A percentile compares a stretch with the other conserved stretches of the same genome.
phyloP scores from a whole-genome alignment of 2,113 vertebrate genomes.

The Procapra przewalskii region DNA sequence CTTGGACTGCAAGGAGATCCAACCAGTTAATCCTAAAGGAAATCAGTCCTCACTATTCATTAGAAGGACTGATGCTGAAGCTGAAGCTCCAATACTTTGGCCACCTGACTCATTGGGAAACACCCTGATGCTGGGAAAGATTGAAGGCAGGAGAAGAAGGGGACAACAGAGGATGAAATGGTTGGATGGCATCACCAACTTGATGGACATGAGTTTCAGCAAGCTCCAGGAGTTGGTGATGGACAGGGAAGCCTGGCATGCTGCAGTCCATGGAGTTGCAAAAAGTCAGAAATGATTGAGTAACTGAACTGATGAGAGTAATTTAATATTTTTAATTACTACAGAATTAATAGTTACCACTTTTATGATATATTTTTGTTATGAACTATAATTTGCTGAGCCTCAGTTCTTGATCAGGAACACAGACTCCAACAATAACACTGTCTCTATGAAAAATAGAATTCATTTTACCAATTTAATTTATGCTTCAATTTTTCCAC shows the following conservation, averaged over 20 bases:
- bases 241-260: not conserved
- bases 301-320: not conserved
- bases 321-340: conserved; percentile 41
- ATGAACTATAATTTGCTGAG: not conserved
- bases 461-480: not conserved
- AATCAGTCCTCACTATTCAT: not conserved
- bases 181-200: not conserved
- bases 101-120: not conserved
- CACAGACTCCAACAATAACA: not conserved
- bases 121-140: not conserved
- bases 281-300: not conserved
- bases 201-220: not conserved
- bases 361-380: not conserved
- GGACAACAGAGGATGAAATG: not conserved
- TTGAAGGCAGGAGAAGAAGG: not conserved
- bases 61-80: not conserved
- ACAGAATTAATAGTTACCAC: not conserved
- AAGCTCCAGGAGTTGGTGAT: not conserved
- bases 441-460: not conserved
- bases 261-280: not conserved
- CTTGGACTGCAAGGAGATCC: not conserved
- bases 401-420: not conserved
- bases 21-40: not conserved
- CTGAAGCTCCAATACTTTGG: not conserved
- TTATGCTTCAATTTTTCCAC: not conserved